Conservation (phyloP, 2,888 invertebrate genomes). For the Epiperipatus broadwayi region DNA sequence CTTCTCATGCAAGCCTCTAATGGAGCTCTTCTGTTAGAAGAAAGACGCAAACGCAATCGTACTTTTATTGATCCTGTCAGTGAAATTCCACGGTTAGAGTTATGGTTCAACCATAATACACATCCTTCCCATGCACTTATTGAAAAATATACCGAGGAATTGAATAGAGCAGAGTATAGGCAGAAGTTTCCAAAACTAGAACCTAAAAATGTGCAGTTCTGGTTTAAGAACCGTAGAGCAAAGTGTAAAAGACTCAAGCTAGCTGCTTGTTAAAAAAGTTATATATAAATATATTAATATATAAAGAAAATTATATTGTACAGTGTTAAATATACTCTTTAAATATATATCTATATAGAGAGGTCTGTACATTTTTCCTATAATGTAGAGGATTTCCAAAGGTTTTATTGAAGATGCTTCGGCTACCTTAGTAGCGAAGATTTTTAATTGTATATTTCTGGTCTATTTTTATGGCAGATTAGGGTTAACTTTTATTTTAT, state of each 20-base stretch:
- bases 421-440: too few species aligned
- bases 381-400: too few species aligned
- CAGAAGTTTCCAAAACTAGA: slow-evolving; percentile 97
- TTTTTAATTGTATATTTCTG: too few species aligned
- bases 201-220: slow-evolving; percentile 97
- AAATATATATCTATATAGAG: too few species aligned
- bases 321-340: not conserved
- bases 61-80: slow-evolving; percentile 98
- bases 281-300: too few species aligned
- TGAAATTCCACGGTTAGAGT: slow-evolving; percentile 78
- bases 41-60: slow-evolving; percentile 78
- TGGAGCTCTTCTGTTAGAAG: slow-evolving; percentile 36
- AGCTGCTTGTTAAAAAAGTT: slow-evolving; percentile 15
- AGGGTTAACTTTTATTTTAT: too few species aligned
- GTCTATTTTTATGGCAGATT: too few species aligned
- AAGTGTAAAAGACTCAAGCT: slow-evolving; percentile 81
- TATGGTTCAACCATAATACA: slow-evolving; percentile 93
- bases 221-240: slow-evolving; percentile 97
- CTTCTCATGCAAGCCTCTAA: too few species aligned
- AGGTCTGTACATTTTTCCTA: too few species aligned
- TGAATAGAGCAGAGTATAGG: slow-evolving; percentile 88
- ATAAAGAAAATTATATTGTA: too few species aligned
- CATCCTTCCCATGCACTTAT: slow-evolving; percentile 96
- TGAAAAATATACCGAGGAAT: slow-evolving; percentile 87
- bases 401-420: too few species aligned